Conservation (phyloP, 2,113 vertebrate species). For the Barbus barbus region DNA sequence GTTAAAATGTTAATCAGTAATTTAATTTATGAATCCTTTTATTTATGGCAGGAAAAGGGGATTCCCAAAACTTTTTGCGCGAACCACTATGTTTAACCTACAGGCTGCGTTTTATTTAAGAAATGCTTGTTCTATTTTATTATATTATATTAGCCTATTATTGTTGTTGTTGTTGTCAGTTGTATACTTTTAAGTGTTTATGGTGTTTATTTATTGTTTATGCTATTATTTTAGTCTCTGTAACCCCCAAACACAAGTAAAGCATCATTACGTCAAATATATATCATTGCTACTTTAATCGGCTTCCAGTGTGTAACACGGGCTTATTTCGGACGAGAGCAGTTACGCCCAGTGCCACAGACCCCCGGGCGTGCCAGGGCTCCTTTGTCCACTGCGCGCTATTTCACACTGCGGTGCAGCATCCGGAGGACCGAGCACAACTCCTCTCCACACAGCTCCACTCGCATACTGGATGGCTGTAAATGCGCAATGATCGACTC, state of each 20-base stretch:
- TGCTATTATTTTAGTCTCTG: background rate
- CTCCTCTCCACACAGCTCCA: constrained; percentile 8
- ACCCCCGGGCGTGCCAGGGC: constrained; percentile 63
- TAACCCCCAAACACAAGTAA: background rate
- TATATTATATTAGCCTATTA: no score
- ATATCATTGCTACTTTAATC: constrained; percentile 41
- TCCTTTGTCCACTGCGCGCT: constrained; percentile 61
- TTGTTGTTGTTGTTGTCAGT: background rate
- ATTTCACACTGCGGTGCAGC: constrained; percentile 57
- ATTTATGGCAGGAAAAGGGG: background rate
- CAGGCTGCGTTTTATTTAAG: background rate
- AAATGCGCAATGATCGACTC: constrained; percentile 32
- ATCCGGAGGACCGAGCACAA: constrained; percentile 30
- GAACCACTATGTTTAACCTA: background rate
- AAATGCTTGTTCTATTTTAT: background rate
- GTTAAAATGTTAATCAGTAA: background rate
- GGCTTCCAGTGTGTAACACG: constrained; percentile 5
- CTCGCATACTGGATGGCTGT: constrained; percentile 31
- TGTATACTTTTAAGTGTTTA: background rate
- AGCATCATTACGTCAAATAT: background rate
- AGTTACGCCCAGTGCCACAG: constrained; percentile 72
- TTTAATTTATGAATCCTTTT: background rate
- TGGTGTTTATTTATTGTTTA: background rate
- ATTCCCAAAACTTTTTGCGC: background rate
- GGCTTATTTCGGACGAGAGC: constrained; percentile 48